phyloP scores from a whole-genome alignment of 1,140 invertebrate genomes.

The Macrosteles quadrilineatus region DNA sequence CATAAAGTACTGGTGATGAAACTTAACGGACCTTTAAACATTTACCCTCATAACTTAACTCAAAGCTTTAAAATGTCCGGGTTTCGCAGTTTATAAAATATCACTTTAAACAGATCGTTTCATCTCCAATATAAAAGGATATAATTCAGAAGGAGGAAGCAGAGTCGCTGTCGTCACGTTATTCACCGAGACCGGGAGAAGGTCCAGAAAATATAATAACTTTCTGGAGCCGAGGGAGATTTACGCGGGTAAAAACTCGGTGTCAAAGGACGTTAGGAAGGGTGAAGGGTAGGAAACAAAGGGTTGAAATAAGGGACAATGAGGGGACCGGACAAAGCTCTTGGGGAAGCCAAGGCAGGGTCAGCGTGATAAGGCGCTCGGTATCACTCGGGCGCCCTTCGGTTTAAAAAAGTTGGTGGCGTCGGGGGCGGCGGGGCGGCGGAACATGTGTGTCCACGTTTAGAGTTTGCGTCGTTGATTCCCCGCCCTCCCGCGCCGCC shows the following conservation, averaged over 20 bases:
- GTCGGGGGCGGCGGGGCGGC: conserved; percentile 1
- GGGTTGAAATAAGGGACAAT: conserved; percentile 28
- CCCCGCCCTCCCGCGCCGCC: conserved; percentile 30
- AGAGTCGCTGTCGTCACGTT: background rate
- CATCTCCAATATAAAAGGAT: conserved; percentile 6
- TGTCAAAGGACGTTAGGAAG: conserved; percentile 32
- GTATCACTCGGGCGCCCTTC: conserved; percentile 23
- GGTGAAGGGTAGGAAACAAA: conserved; percentile 27
- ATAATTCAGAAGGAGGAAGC: conserved; percentile 12
- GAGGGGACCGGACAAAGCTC: conserved; percentile 14
- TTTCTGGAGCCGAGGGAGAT: conserved; percentile 20
- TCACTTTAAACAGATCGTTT: conserved; percentile 8
- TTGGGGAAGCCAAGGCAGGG: conserved; percentile 18
- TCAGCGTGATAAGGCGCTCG: conserved; percentile 32
- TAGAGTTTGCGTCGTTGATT: conserved; percentile 30
- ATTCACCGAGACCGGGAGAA: conserved; percentile 10
- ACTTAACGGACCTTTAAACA: too few relatives aligned
- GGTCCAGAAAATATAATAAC: conserved; percentile 24
- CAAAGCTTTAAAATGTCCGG: background rate
- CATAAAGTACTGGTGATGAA: too few relatives aligned
- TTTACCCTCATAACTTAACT: too few relatives aligned
- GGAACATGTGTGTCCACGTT: conserved; percentile 30
- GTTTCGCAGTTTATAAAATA: conserved; percentile 2
- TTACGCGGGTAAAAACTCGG: conserved; percentile 31
- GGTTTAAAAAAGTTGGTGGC: conserved; percentile 32